Base-by-base conservation (phyloP, 2,113 vertebrate genomes). In the Tonatia bakeri region DNA sequence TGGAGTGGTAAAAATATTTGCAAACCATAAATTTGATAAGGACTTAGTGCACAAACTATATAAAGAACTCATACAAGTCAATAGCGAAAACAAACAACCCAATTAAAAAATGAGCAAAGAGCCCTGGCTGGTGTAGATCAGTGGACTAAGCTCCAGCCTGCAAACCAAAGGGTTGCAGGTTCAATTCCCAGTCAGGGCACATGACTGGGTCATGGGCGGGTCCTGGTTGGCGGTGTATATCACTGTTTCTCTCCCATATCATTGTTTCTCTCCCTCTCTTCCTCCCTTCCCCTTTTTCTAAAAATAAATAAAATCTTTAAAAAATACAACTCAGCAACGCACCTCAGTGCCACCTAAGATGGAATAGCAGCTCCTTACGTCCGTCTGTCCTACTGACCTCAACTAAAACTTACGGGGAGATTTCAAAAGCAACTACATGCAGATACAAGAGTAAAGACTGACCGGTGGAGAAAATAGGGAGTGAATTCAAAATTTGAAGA, bases 331-430 rank as follows among this genome's bases (percentile, higher is more conserved):
- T 28, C 61, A 11, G 15, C 26, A 31, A 15, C 70, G 19, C 3
- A 12, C 31, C 64, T 28, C 0, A 80, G 33, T 33, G 26, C 20
- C 47, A 87, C 14, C 2, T 56, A 7, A n/a, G 15, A 65, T 3
- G 3, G 8, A 45, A 64, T 38, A 15, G 8, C 1, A 13, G 11
- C 4, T 70, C 28, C 11, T 1, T 79, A 47, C 5, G 76, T 0
- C 1, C 1, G 50, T 45, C n/a, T 85, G 11, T 64, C 33, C 12
- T 36, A 47, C 33, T 72, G 17, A 67, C 56, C 13, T 81, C 26
- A 45, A 77, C 12, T 52, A 33, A 87, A 88, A 76, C 1, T 28
- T 15, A 2, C 4, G 6, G 33, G 26, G 1, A 72, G 14, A 65
- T 72, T 91, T 81, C 28, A 52, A 81, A 92, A 77, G 15, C 16